Conservation (phyloP, 2,113 vertebrate species). For the Prunella himalayana region DNA sequence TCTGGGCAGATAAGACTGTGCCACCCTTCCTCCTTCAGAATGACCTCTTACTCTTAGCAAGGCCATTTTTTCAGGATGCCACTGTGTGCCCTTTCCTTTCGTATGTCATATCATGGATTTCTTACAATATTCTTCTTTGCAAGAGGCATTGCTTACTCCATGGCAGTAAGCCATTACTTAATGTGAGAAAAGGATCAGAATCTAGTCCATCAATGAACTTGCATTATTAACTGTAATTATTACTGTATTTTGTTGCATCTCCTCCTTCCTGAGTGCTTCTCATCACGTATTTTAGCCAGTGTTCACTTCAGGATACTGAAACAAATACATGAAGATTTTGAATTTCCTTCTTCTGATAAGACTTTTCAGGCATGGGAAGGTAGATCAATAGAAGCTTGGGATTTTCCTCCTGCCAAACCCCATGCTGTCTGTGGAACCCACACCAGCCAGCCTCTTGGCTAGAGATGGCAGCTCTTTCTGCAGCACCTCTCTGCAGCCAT, state of each 20-base stretch:
- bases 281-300: background rate
- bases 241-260: background rate
- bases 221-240: background rate
- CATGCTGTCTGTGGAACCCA: background rate
- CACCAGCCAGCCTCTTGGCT: background rate
- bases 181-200: background rate
- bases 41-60: background rate
- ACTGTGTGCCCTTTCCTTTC: background rate
- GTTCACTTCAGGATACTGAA: background rate
- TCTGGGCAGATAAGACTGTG: background rate
- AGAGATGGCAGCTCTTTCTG: background rate
- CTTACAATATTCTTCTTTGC: background rate
- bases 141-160: background rate
- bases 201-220: background rate
- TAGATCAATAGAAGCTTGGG: background rate
- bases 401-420: background rate
- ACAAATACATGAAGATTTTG: background rate
- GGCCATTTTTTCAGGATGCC: background rate
- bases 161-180: background rate
- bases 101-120: background rate
- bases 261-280: background rate
- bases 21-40: background rate
- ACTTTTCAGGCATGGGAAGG: background rate
- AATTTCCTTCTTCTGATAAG: background rate
- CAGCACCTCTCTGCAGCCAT: background rate